Base-by-base conservation (phyloP, 1,140 invertebrate genomes). In the Pseudachorutes palmiensis region DNA sequence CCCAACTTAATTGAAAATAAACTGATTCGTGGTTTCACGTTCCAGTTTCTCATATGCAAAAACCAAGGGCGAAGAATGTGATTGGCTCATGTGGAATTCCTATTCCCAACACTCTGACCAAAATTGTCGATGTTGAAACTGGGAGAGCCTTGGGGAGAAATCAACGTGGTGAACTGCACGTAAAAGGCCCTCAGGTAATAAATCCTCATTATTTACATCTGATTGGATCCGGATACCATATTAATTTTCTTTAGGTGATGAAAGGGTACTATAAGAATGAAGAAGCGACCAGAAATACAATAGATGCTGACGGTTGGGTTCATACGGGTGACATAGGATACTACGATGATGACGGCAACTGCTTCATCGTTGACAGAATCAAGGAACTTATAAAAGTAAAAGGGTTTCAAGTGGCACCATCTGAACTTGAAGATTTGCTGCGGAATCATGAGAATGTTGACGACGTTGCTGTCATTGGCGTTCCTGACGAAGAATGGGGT, bases 361-460 rank as follows among this genome's bases (percentile, higher is more conserved):
- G 92, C 68, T 91, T 83, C 62, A 84, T 94, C 62, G 88, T 89
- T 1, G 92, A 94, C 71, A 80, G 92, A 65, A 74, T 93, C 51
- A 95, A 95, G 75, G 91, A 94, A 76, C 81, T 95, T 16, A 94
- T 95, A 66, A 95, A 95, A 81, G 89, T 90, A 55, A 92, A 91
- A 80, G 90, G 19, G 9, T 31, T 22, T 26, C 31, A 32, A n/a
- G 30, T 36, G 32, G 87, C 90, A 26, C 92, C 92, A 28, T 88
- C 90, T 1, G 90, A 93, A 80, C 80, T 94, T 41, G 92, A 94
- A 79, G 87, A 85, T 9, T 83, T 94, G 19, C 79, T 89, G 65
- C 83, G 86, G 70, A 80, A 87, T 62, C 84, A 86, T 1, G 85
- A 83, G 64, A 76, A 77, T 59, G 84, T 94, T 1, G 82, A 82